Conservation (phyloP, 92 coral and sea anemone genomes). For the Blastomussa wellsi region DNA sequence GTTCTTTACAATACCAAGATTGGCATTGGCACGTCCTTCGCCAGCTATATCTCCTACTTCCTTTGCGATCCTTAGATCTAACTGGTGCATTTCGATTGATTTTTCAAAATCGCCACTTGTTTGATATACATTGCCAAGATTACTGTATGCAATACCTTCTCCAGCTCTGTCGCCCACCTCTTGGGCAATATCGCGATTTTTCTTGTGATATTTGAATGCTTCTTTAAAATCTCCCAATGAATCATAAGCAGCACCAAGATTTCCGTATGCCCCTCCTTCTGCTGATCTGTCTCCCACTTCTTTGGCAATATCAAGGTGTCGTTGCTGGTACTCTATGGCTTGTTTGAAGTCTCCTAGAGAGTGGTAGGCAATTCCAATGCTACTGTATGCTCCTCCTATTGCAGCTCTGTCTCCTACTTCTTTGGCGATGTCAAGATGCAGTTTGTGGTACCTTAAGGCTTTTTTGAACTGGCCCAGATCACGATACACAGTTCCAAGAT, state of each 20-base stretch:
- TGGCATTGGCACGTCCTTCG: neutral
- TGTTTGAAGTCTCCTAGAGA: neutral
- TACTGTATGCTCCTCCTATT: too few relatives aligned
- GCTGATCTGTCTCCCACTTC: too few relatives aligned
- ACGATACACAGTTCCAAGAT: too few relatives aligned
- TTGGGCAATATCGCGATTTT: neutral
- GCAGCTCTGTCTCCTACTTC: too few relatives aligned
- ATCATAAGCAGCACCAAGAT: too few relatives aligned
- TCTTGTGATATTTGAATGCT: neutral
- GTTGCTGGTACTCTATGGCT: neutral
- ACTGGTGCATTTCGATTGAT: neutral
- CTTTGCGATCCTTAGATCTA: neutral
- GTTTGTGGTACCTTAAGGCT: neutral
- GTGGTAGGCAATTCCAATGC: neutral
- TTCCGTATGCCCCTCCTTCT: too few relatives aligned
- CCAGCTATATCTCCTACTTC: neutral
- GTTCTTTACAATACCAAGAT: neutral
- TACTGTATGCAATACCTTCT: neutral
- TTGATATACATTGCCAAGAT: neutral
- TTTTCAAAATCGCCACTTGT: neutral
- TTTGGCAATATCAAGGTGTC: too few relatives aligned
- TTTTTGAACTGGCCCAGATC: neutral
- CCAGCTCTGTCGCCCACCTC: neutral
- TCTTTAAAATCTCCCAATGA: neutral
- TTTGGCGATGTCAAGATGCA: neutral